Evolutionary conservation across 2,888 invertebrate species (phyloP).

Genomic region (Melipona bicolor): DNA sequence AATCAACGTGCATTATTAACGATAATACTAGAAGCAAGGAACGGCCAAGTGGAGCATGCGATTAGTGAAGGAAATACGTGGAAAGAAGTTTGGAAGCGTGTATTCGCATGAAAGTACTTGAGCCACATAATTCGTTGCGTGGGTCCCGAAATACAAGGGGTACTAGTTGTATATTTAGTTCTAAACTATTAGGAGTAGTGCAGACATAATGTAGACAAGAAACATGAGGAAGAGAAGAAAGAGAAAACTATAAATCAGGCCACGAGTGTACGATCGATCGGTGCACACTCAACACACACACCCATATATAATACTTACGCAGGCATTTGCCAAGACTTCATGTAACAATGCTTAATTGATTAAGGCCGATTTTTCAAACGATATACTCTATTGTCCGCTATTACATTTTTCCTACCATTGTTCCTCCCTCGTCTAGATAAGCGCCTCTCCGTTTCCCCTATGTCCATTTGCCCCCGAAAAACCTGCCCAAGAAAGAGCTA

Average conservation of each 20-base stretch:
- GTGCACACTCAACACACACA: constrained; percentile 38
- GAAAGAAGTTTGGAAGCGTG: constrained; percentile 49
- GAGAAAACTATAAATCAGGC: constrained; percentile 45
- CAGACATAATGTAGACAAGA: constrained; percentile 67
- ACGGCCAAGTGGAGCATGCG: constrained; percentile 48
- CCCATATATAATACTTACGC: constrained; percentile 35
- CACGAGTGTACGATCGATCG: constrained; percentile 56
- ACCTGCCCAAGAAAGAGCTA: not conserved
- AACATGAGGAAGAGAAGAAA: constrained; percentile 36
- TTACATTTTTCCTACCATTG: constrained; percentile 18
- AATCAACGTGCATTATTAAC: constrained; percentile 76
- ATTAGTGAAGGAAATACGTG: constrained; percentile 21
- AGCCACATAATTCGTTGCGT: constrained; percentile 66
- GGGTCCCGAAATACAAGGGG: constrained; percentile 65
- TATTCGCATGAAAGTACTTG: constrained; percentile 62
- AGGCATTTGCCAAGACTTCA: constrained; percentile 49
- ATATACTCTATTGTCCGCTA: constrained; percentile 39
- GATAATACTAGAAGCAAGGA: constrained; percentile 43
- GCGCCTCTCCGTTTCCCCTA: not conserved
- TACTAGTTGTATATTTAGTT: constrained; percentile 71
- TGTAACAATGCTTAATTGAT: constrained; percentile 66
- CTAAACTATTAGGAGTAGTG: constrained; percentile 69
- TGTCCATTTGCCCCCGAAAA: not conserved
- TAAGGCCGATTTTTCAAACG: constrained; percentile 67
- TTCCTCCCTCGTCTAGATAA: constrained; percentile 18